These are phyloP conservation scores for Galerucella pusilla DNA, from an alignment of 2,888 invertebrate species.

Conservation along the genomic window DNA sequence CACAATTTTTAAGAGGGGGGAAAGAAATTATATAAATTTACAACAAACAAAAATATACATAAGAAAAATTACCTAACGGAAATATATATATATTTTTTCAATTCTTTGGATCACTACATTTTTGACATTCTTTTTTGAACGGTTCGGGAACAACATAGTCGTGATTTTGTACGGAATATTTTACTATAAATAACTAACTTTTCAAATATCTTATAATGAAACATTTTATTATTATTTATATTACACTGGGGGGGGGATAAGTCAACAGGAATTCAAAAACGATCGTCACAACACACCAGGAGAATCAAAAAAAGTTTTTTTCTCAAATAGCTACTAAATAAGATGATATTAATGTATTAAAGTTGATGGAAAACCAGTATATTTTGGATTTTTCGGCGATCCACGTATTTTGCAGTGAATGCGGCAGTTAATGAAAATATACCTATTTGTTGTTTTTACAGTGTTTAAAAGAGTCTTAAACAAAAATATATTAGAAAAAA, in stretches of 20 bases:
- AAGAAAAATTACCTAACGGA: conserved; percentile 3
- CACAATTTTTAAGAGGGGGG: neutral
- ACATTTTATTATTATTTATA: conserved; percentile 51
- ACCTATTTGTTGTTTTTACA: no score
- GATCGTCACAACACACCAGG: conserved; percentile 37
- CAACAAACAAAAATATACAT: conserved; percentile 6
- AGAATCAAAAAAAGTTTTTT: neutral
- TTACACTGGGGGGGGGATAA: conserved; percentile 45
- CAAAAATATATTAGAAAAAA: no score
- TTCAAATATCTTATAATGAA: conserved; percentile 48
- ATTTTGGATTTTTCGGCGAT: no score
- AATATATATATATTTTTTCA: conserved; percentile 6
- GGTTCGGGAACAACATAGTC: conserved; percentile 40
- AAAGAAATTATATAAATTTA: neutral
- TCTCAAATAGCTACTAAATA: neutral
- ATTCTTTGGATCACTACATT: conserved; percentile 23
- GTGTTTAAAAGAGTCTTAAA: no score
- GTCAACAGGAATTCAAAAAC: neutral
- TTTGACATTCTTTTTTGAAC: conserved; percentile 9
- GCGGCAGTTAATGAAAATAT: no score
- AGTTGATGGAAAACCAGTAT: no score
- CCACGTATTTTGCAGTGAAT: no score
- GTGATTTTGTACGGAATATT: conserved; percentile 28
- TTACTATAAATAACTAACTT: conserved; percentile 38
- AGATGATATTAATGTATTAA: neutral